These are phyloP conservation scores for Nannoperca australis DNA, from an alignment of 2,797 vertebrate species.

Conservation along the genomic window DNA sequence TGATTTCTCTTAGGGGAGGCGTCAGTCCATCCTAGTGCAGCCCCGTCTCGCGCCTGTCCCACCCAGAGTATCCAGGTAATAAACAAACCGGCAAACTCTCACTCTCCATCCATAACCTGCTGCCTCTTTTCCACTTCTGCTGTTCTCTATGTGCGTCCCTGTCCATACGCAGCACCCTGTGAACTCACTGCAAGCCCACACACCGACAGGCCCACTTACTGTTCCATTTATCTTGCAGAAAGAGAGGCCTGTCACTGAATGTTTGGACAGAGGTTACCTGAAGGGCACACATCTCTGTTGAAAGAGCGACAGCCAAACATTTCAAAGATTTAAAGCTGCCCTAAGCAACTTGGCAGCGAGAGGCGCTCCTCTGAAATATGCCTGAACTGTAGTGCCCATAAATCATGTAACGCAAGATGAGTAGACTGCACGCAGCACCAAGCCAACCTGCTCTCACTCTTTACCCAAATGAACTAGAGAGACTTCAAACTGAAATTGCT, in stretches of 20 bases:
- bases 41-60: constrained; percentile 88
- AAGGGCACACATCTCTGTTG: constrained; percentile 8
- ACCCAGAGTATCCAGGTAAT: constrained; percentile 89
- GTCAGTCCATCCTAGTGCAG: constrained; percentile 91
- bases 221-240: constrained; percentile 20
- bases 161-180: constrained; percentile 68
- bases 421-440: neutral
- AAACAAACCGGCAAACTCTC: constrained; percentile 81
- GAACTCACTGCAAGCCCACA: constrained; percentile 58
- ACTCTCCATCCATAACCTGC: constrained; percentile 78
- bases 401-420: constrained; percentile 16
- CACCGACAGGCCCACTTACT: constrained; percentile 41
- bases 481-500: neutral
- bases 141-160: constrained; percentile 79
- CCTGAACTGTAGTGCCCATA: constrained; percentile 10
- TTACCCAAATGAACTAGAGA: neutral
- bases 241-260: constrained; percentile 43
- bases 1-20: constrained; percentile 92
- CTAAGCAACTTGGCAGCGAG: neutral
- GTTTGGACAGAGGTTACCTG: constrained; percentile 35
- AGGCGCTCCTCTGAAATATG: neutral
- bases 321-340: constrained; percentile 21
- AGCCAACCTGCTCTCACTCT: neutral
- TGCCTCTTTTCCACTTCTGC: constrained; percentile 72
- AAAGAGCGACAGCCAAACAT: constrained; percentile 48